Conservation (phyloP, 1,140 invertebrate species). For the Trinorchestia longiramus region DNA sequence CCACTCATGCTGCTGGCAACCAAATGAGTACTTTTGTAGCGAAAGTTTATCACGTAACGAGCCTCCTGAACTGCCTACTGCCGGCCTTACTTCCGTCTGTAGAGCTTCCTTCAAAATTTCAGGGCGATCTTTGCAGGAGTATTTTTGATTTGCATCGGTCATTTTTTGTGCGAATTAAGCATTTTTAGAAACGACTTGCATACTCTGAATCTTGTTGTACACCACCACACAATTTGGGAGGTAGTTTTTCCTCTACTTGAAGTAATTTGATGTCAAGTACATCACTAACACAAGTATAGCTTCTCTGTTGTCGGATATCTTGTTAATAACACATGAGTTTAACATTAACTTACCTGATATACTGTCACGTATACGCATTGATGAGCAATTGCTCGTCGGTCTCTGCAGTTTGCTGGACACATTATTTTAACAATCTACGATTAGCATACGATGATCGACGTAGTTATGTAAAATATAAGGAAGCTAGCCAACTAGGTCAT, state of each 20-base stretch:
- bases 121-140: neutral
- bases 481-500: too few relatives aligned
- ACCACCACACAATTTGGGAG: neutral
- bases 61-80: neutral
- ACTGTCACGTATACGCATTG: too few relatives aligned
- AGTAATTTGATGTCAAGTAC: too few relatives aligned
- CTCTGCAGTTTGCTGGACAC: too few relatives aligned
- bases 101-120: neutral
- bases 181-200: neutral
- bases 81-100: neutral
- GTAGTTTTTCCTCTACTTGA: neutral
- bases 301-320: too few relatives aligned
- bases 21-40: slow-evolving; percentile 39
- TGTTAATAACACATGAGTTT: too few relatives aligned
- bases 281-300: too few relatives aligned
- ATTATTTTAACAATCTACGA: too few relatives aligned
- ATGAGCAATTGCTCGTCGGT: too few relatives aligned
- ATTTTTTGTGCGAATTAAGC: neutral
- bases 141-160: neutral
- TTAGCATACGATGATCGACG: too few relatives aligned
- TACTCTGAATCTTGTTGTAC: neutral
- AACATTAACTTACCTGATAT: too few relatives aligned
- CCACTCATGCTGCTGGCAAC: neutral
- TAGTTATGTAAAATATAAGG: too few relatives aligned
- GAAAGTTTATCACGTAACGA: slow-evolving; percentile 2